Evolutionary conservation across 1,140 invertebrate species (phyloP).

Genomic region (Drosophila ironensis): DNA sequence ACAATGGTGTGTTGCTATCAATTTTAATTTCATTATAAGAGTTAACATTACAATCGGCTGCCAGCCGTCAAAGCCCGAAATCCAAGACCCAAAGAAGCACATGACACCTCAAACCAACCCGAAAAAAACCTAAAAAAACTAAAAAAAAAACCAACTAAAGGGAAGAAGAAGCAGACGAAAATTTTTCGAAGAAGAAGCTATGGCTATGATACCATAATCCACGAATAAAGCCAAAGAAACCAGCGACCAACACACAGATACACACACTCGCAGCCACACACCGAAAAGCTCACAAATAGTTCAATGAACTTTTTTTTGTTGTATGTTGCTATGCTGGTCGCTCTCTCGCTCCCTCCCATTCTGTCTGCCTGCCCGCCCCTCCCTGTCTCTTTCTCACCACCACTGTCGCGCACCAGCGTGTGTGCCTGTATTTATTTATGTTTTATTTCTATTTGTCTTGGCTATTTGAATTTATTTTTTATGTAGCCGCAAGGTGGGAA

Average conservation of each 20-base stretch:
- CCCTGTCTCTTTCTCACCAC: slow-evolving; percentile 9
- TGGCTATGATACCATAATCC: slow-evolving; percentile 79
- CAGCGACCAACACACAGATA: slow-evolving; percentile 45
- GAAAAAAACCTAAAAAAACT: slow-evolving; percentile 19
- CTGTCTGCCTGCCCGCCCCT: neutral
- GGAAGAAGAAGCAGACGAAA: slow-evolving; percentile 25
- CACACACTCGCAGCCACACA: slow-evolving; percentile 29
- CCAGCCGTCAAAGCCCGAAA: slow-evolving; percentile 40
- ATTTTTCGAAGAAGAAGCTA: slow-evolving; percentile 59
- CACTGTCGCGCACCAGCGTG: neutral
- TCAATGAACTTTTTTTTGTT: slow-evolving; percentile 78
- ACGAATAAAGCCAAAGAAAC: slow-evolving; percentile 80
- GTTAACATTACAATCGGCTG: slow-evolving; percentile 59
- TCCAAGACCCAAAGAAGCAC: slow-evolving; percentile 50
- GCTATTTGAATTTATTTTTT: slow-evolving; percentile 66
- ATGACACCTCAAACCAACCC: slow-evolving; percentile 69
- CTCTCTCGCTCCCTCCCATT: slow-evolving; percentile 17
- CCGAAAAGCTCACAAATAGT: slow-evolving; percentile 80
- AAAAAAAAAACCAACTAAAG: slow-evolving; percentile 7
- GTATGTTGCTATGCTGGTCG: slow-evolving; percentile 67
- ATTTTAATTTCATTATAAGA: slow-evolving; percentile 70
- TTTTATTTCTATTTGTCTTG: slow-evolving; percentile 60
- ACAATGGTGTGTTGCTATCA: slow-evolving; percentile 62
- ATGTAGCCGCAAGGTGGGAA: slow-evolving; percentile 42
- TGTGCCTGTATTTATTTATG: slow-evolving; percentile 58